Base-by-base conservation (phyloP, 2,888 invertebrate genomes). In the Listrodromus nycthemerus region DNA sequence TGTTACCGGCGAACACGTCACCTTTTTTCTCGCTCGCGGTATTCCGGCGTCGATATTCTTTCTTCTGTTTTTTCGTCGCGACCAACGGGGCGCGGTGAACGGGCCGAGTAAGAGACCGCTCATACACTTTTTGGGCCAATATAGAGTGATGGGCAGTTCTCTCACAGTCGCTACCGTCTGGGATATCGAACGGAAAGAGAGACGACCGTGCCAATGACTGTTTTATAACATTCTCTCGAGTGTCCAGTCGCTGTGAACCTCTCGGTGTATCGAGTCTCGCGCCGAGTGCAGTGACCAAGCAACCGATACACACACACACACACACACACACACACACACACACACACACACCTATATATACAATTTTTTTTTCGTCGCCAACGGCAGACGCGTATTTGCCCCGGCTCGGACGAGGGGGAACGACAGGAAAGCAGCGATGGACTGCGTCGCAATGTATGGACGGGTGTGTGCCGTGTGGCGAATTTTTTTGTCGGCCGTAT, bases 401-500 rank as follows among this genome's bases (percentile, higher is more conserved):
- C n/a, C 30, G 61, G 27, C 30, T 30, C 5, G 7, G 30, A 30
- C 10, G 37, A 27, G 50, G 21, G 58, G 69, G 41, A 48, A 77
- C 24, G 48, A 77, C 58, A 33, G 13, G 16, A 30, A 61, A 61
- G 27, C 27, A 61, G 61, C 21, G 37, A 41, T 7, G 27, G 50
- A 48, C 4, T 19, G 21, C 33, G 21, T 37, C 24, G 24, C 21
- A 10, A 24, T 61, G 27, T 61, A 30, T 27, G 1, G 30, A 30
- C 61, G 61, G n/a, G 3, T 16, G 30, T 58, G 55, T 61, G 61
- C 71, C 73, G 21, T 48, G 78, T 82, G 73, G 30, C 71, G 71
- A 63, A 65, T 63, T 82, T 81, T 78, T 66, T 78, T 48, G 55
- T 52, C 52, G 37, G n/a, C 52, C 65, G 24, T 65, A 37, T 21